Base-by-base conservation (phyloP, 1,140 invertebrate species). In the Thalassaphorura encarpata region DNA sequence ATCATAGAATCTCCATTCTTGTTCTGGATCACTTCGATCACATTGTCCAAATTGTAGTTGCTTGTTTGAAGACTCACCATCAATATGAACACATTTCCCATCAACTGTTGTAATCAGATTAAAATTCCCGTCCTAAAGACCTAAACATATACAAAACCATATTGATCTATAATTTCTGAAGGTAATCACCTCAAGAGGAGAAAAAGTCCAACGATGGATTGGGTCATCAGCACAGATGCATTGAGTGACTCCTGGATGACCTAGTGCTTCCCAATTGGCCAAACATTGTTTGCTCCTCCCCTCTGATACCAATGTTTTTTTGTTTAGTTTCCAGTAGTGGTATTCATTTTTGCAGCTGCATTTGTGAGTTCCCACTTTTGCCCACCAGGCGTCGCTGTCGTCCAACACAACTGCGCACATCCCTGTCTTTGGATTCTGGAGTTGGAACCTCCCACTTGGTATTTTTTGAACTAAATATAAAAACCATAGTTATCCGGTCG, bases 1-100 rank as follows among this genome's bases (percentile, higher is more conserved):
- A 28, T 48, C 46, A 28, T 48, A 28, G 26, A 48, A 48, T 48
- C 26, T 48, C 46, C 46, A 48, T 23, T 48, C 26, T 48, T 48
- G 46, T 23, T 21, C 11, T 19, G 13, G 15, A 26, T 48, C 46
- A 18, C 26, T 19, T 8, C 19, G 15, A 11, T 28, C 26, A 18
- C 46, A 48, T 8, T 26, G 6, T 8, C 6, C 26, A 19, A 18
- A 48, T 21, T 24, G 46, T 6, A 48, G 11, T 13, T 15, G 46
- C 16, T 15, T 21, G 46, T 48, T 24, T 48, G 15, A 11, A 11
- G 42, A 45, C 15, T 29, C 24, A 29, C 46, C 46, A 29, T 26
- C 13, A 13, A 26, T 6, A 24, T 13, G 13, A 48, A 48, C 46
- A 29, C 46, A 48, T 48, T 26, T 48, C 11, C 46, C 46, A 24